Conservation (phyloP, 2,113 vertebrate species). For the Nycticebus coucang region DNA sequence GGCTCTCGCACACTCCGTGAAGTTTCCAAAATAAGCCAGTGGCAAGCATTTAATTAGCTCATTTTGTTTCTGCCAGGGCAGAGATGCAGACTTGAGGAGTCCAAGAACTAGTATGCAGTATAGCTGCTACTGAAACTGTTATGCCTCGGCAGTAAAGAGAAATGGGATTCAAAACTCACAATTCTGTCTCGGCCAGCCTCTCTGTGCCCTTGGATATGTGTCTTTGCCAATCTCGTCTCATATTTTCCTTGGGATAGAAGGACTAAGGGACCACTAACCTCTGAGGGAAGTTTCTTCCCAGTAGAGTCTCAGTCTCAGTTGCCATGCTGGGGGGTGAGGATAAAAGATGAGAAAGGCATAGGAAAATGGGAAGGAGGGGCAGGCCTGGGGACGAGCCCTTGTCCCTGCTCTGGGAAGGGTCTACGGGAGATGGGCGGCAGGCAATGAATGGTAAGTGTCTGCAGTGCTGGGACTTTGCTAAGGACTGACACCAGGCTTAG, state of each 20-base stretch:
- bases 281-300: neutral
- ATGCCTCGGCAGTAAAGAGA: neutral
- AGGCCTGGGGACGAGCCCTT: neutral
- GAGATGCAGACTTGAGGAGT: slow-evolving; percentile 30
- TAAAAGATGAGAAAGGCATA: neutral
- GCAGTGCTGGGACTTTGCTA: neutral
- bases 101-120: slow-evolving; percentile 11
- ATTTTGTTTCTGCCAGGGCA: slow-evolving; percentile 73
- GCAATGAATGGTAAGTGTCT: neutral
- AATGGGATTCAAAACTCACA: neutral
- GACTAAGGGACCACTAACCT: neutral
- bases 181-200: neutral
- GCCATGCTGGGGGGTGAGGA: neutral
- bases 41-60: slow-evolving; percentile 76
- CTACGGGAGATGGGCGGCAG: neutral
- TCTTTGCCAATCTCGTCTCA: neutral
- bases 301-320: neutral
- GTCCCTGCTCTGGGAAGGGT: neutral
- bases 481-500: neutral
- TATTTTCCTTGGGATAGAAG: neutral
- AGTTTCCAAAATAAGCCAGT: slow-evolving; percentile 74
- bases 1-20: slow-evolving; percentile 73
- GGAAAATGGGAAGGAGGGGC: neutral
- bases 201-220: neutral
- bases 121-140: slow-evolving; percentile 54